Conservation (phyloP, 2,113 vertebrate species). For the Pterophyllum scalare region DNA sequence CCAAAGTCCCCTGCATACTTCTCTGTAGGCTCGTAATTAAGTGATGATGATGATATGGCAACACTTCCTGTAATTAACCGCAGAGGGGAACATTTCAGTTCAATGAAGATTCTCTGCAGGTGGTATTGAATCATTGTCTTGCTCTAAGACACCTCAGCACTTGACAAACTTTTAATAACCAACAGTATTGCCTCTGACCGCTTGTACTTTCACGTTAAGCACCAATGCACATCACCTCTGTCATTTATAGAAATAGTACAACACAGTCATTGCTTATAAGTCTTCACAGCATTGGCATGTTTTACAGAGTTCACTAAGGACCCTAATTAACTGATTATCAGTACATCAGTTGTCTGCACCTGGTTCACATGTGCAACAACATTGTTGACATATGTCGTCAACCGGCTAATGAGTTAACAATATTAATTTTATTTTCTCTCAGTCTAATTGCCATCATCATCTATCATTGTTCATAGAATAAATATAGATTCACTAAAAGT, state of each 20-base stretch:
- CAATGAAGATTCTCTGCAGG: background rate
- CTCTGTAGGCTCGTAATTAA: slow-evolving; percentile 4
- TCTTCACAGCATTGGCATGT: background rate
- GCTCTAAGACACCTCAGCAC: background rate
- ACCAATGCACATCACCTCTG: background rate
- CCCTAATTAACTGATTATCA: slow-evolving; percentile 59
- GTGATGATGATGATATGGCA: background rate
- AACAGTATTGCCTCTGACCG: background rate
- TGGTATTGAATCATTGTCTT: background rate
- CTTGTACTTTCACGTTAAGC: background rate
- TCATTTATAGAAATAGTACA: background rate
- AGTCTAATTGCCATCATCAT: slow-evolving; percentile 22
- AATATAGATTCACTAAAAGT: background rate
- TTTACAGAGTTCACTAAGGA: slow-evolving; percentile 31
- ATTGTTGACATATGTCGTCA: slow-evolving; percentile 57
- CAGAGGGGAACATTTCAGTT: background rate
- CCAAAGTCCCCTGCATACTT: background rate
- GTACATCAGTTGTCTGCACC: slow-evolving; percentile 50
- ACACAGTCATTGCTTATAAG: slow-evolving; percentile 26
- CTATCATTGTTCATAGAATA: slow-evolving; percentile 15
- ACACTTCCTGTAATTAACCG: background rate
- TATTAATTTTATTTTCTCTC: slow-evolving; percentile 38
- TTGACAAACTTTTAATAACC: background rate
- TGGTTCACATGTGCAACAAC: slow-evolving; percentile 50
- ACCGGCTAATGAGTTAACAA: slow-evolving; percentile 61